These are phyloP conservation scores for Pediacus dermestoides DNA, from an alignment of 2,888 invertebrate species.

Conservation along the genomic window DNA sequence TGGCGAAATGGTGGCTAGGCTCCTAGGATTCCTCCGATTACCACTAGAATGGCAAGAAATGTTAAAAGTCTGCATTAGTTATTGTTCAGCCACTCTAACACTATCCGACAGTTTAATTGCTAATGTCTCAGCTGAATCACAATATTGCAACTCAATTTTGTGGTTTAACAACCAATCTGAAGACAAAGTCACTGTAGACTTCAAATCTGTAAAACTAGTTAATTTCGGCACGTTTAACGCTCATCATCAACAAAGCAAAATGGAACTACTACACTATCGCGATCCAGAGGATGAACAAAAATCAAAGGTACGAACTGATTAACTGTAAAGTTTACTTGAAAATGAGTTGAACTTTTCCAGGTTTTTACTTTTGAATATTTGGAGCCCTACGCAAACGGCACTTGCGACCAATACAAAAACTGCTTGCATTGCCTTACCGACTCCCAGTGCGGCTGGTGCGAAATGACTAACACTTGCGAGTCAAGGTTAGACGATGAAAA, in stretches of 20 bases:
- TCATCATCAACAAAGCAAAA: slow-evolving; percentile 68
- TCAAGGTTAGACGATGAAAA: slow-evolving; percentile 66
- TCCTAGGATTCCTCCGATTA: slow-evolving; percentile 80
- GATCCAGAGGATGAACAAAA: slow-evolving; percentile 68
- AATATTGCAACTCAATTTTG: slow-evolving; percentile 65
- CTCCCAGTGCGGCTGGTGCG: slow-evolving; percentile 90
- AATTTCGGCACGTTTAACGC: slow-evolving; percentile 57
- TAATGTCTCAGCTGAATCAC: slow-evolving; percentile 66
- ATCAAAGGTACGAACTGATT: slow-evolving; percentile 41
- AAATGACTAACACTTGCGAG: slow-evolving; percentile 68
- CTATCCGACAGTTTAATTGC: slow-evolving; percentile 50
- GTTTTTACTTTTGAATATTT: slow-evolving; percentile 84
- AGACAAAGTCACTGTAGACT: slow-evolving; percentile 48
- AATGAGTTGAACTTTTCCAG: slow-evolving; percentile 10
- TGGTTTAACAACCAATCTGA: slow-evolving; percentile 52
- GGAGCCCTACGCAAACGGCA: slow-evolving; percentile 81
- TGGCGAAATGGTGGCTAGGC: slow-evolving; percentile 69
- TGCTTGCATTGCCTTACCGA: slow-evolving; percentile 86
- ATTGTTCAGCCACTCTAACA: slow-evolving; percentile 66
- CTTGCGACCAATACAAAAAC: slow-evolving; percentile 73
- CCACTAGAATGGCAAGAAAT: slow-evolving; percentile 73
- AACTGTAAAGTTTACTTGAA: neutral
- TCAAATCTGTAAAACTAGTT: slow-evolving; percentile 48
- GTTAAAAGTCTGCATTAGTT: slow-evolving; percentile 74
- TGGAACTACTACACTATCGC: slow-evolving; percentile 76